phyloP scores from a whole-genome alignment of 2,797 vertebrate species.

The Amphiprion clarkii region DNA sequence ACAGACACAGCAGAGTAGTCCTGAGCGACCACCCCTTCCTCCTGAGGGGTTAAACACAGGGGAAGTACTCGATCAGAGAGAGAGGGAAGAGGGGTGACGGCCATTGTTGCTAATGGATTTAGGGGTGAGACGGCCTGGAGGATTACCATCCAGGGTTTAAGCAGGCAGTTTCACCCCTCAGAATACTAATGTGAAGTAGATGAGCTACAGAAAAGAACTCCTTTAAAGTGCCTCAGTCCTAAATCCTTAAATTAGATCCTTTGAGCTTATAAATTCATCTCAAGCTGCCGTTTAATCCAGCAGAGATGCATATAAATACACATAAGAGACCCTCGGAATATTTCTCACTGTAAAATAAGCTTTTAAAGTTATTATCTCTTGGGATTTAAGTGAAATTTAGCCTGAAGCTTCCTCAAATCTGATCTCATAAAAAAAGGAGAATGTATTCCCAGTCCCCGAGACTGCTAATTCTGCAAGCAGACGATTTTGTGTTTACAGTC shows the following conservation, averaged over 20 bases:
- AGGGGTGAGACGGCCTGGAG: conserved; percentile 49
- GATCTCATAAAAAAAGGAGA: conserved; percentile 11
- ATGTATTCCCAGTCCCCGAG: conserved; percentile 11
- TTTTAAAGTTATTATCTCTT: conserved; percentile 1
- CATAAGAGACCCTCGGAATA: not conserved
- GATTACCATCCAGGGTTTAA: conserved; percentile 58
- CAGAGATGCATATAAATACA: not conserved
- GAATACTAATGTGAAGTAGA: conserved; percentile 71
- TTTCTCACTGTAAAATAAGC: conserved; percentile 9
- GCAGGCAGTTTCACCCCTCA: conserved; percentile 35
- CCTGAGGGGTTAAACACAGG: conserved; percentile 90
- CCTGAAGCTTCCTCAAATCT: conserved; percentile 31
- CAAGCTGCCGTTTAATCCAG: conserved; percentile 2
- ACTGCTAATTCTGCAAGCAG: conserved; percentile 45
- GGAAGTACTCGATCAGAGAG: conserved; percentile 66
- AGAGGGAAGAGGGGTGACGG: not conserved
- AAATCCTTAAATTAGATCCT: conserved; percentile 22
- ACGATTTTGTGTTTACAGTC: conserved; percentile 35
- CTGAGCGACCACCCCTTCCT: conserved; percentile 87
- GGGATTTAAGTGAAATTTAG: conserved; percentile 32
- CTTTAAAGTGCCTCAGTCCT: not conserved
- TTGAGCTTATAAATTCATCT: conserved; percentile 1
- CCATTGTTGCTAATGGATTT: conserved; percentile 69
- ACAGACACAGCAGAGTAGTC: conserved; percentile 84
- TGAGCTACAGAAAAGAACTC: conserved; percentile 19